Percentiles rank a stretch among this genome's conserved stretches.
Evolutionary conservation across 1,140 invertebrate genomes (phyloP).

Genomic region (Drosophila varians): DNA sequence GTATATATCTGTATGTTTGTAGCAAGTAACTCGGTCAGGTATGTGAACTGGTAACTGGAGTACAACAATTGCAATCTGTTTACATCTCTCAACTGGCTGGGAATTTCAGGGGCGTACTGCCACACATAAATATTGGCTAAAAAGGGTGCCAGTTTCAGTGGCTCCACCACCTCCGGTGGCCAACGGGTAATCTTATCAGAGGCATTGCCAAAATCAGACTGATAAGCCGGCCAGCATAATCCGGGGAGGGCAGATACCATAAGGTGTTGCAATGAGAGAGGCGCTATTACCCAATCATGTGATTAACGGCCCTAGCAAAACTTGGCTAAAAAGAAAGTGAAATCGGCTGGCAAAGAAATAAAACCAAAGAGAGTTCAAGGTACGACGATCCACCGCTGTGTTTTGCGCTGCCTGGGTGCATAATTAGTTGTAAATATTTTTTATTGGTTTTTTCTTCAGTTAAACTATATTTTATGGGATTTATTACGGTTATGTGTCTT

Average conservation of each 20-base stretch:
- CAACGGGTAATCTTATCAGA: conserved; percentile 35
- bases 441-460: conserved; percentile 17
- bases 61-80: conserved; percentile 44
- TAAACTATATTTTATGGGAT: conserved; percentile 35
- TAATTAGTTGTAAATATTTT: conserved; percentile 54
- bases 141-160: conserved; percentile 10
- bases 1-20: too few species aligned
- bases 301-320: conserved; percentile 48
- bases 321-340: conserved; percentile 54
- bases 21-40: conserved; percentile 35
- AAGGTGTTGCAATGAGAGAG: conserved; percentile 28
- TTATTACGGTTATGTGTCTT: conserved; percentile 35
- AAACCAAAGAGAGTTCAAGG: conserved; percentile 56
- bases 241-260: conserved; percentile 36
- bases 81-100: conserved; percentile 24
- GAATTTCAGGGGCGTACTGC: conserved; percentile 3
- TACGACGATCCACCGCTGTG: conserved; percentile 24
- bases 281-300: conserved; percentile 66
- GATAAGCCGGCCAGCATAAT: conserved; percentile 44
- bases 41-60: conserved; percentile 41
- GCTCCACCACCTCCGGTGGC: not conserved
- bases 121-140: conserved; percentile 20
- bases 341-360: conserved; percentile 30
- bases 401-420: conserved; percentile 42
- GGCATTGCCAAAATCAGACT: conserved; percentile 35